Evolutionary conservation across 2,888 invertebrate genomes (phyloP).

Genomic region (Hyles lineata): DNA sequence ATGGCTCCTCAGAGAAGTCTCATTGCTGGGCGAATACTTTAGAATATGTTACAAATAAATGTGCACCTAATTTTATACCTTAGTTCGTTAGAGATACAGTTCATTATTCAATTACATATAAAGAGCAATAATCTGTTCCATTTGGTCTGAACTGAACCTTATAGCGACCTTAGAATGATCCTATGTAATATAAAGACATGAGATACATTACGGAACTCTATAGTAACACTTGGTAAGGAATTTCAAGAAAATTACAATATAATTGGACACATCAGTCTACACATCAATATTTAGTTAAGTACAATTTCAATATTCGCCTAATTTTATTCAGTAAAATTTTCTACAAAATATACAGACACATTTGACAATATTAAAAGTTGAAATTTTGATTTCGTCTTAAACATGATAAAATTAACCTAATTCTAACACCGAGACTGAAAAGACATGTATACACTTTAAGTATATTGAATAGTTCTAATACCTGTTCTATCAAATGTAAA

Average conservation of each 20-base stretch:
- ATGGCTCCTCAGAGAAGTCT: no score
- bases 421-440: background rate
- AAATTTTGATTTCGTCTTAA: background rate
- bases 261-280: background rate
- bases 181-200: no score
- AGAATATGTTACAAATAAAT: no score
- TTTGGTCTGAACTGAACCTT: no score
- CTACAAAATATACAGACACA: background rate
- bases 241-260: background rate
- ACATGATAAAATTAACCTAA: background rate
- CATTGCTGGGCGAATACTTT: no score
- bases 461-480: background rate
- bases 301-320: background rate
- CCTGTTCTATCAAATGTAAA: constrained; percentile 2
- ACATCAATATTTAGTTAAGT: background rate
- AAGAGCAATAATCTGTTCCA: no score
- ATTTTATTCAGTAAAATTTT: constrained; percentile 2
- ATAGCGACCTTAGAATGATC: no score
- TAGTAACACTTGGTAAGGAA: no score
- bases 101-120: no score
- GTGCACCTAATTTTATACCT: no score
- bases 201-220: no score
- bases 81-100: no score
- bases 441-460: background rate
- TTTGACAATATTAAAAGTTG: constrained; percentile 6